phyloP scores from a whole-genome alignment of 1,140 invertebrate species.

The Metopolophium dirhodum region DNA sequence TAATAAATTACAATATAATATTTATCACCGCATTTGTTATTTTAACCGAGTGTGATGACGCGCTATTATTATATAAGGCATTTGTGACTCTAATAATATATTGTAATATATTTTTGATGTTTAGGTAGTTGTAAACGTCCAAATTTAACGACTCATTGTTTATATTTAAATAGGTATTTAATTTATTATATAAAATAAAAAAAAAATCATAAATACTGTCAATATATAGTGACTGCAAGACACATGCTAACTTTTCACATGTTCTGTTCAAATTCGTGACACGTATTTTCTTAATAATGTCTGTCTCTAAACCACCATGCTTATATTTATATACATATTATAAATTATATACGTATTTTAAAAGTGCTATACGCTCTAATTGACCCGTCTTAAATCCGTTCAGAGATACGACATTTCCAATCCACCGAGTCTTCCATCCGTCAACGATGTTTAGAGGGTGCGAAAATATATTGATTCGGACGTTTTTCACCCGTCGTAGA shows the following conservation, averaged over 20 bases:
- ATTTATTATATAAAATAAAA: background rate
- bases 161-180: background rate
- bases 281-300: background rate
- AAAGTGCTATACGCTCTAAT: constrained; percentile 18
- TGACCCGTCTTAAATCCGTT: constrained; percentile 38
- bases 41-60: background rate
- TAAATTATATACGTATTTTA: background rate
- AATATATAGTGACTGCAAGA: background rate
- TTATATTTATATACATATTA: background rate
- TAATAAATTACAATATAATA: background rate
- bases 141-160: background rate
- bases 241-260: background rate
- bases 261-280: background rate
- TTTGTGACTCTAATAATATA: background rate
- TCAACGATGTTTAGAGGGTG: constrained; percentile 42
- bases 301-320: background rate
- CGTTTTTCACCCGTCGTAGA: constrained; percentile 39
- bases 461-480: constrained; percentile 48
- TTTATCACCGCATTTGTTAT: background rate
- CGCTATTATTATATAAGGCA: background rate
- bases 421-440: constrained; percentile 32
- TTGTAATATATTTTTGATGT: background rate
- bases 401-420: constrained; percentile 37
- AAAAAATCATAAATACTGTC: background rate
- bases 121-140: background rate